Evolutionary conservation across 2,113 vertebrate species (phyloP).

Genomic region (Myotis brandtii): DNA sequence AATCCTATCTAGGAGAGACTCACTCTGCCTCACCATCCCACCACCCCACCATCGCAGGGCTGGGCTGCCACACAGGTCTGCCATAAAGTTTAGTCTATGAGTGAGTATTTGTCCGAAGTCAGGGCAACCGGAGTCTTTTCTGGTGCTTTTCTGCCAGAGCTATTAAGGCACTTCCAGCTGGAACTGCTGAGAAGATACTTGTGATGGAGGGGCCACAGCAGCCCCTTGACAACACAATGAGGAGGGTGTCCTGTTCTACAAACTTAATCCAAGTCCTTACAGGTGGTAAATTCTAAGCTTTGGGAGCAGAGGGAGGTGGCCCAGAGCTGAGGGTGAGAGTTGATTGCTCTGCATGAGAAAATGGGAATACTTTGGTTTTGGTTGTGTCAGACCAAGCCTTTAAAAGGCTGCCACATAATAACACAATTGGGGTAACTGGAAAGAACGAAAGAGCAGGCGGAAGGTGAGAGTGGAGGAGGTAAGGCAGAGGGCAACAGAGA

Average conservation of each 20-base stretch:
- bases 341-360: not conserved
- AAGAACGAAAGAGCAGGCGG: not conserved
- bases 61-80: not conserved
- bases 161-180: not conserved
- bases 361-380: not conserved
- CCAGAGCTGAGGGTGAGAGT: not conserved
- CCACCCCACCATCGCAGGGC: not conserved
- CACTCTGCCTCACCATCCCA: not conserved
- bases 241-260: not conserved
- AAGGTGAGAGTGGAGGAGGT: too few species aligned
- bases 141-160: not conserved
- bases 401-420: not conserved
- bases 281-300: not conserved
- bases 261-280: not conserved
- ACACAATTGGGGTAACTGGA: not conserved
- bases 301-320: not conserved
- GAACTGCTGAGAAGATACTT: not conserved
- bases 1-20: not conserved
- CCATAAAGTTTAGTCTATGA: not conserved
- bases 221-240: not conserved
- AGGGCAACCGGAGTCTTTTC: not conserved
- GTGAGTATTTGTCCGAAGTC: not conserved
- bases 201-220: not conserved
- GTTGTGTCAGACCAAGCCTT: not conserved
- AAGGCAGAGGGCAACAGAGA: not conserved